Base-by-base conservation (phyloP, 2,113 vertebrate species). In the Leucosticte australis region DNA sequence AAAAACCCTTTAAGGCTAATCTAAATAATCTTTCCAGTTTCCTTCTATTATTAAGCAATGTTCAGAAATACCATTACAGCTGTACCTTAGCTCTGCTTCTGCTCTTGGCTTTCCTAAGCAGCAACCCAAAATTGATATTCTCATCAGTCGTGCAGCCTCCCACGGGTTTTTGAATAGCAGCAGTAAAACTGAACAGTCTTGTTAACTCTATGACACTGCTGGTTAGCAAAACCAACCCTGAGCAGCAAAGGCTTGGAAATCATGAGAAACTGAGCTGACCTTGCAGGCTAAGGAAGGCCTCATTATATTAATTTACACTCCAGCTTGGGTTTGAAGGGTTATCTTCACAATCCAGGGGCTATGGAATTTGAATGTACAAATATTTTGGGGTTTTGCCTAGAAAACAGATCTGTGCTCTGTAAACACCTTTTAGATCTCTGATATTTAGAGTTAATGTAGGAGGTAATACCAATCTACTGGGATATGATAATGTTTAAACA, bases 161-260 rank as follows among this genome's bases (percentile, higher is more conserved):
- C 83, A 77, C 80, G 26, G 53, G 49, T 65, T 93, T 81, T 47
- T 94, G 81, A 95, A 94, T 70, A 95, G 92, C 70, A 74, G 79
- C 94, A 94, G 92, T 19, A 94, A 91, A 96, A 93, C 70, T 71
- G 80, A 95, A 89, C 92, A 90, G 92, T 84, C 80, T 47, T n/a
- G 46, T 87, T 83, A 95, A 56, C 73, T 83, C 71, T 8, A 3
- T 53, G 56, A 74, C 83, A 69, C 68, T 63, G 63, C 84, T 85
- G 81, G 93, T 75, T 52, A 90, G 87, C 74, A 56, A 84, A 96
- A 73, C 19, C 63, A 92, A 68, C 55, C 57, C 68, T 26, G 19
- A 69, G 73, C 59, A 87, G 65, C 46, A 86, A 68, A 92, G 73
- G 37, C 73, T 83, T 63, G 56, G 23, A 88, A 83, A 79, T 44